A percentile compares a stretch with the other conserved stretches of the same genome.
These are phyloP conservation scores for Crotalus tigris DNA, from an alignment of 2,113 vertebrate species.

Conservation along the genomic window DNA sequence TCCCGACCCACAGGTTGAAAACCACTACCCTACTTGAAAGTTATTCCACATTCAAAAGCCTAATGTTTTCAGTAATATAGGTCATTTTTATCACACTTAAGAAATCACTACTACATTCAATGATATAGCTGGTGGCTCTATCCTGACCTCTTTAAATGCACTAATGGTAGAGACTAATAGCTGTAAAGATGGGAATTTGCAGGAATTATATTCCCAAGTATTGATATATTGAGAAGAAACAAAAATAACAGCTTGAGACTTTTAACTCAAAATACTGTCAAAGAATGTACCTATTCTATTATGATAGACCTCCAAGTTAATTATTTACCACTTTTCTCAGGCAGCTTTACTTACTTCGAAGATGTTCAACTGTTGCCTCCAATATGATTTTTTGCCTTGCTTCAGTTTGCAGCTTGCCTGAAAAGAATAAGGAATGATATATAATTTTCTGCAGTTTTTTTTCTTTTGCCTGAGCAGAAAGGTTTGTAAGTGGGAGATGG, in stretches of 20 bases:
- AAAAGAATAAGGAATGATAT: slow-evolving; percentile 22
- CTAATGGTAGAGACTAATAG: not conserved
- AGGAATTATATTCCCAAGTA: not conserved
- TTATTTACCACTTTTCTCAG: not conserved
- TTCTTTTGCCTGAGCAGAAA: not conserved
- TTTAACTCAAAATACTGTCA: not conserved
- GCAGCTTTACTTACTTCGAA: slow-evolving; percentile 67
- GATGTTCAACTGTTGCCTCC: slow-evolving; percentile 51
- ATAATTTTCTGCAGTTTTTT: not conserved
- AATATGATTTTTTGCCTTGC: slow-evolving; percentile 61
- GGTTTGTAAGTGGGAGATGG: not conserved
- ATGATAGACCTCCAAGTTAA: not conserved
- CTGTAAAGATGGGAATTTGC: not conserved
- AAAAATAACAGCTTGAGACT: not conserved
- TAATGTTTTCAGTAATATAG: not conserved
- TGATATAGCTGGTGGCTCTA: not conserved
- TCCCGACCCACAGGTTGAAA: too few species aligned
- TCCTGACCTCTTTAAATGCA: not conserved
- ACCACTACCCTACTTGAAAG: not conserved
- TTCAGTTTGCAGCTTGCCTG: slow-evolving; percentile 65
- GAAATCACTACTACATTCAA: not conserved
- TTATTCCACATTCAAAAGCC: not conserved
- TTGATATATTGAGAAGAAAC: not conserved
- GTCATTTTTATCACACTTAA: not conserved
- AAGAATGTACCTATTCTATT: not conserved